Conservation (phyloP, 1,140 invertebrate genomes). For the Parasteatoda tepidariorum region DNA sequence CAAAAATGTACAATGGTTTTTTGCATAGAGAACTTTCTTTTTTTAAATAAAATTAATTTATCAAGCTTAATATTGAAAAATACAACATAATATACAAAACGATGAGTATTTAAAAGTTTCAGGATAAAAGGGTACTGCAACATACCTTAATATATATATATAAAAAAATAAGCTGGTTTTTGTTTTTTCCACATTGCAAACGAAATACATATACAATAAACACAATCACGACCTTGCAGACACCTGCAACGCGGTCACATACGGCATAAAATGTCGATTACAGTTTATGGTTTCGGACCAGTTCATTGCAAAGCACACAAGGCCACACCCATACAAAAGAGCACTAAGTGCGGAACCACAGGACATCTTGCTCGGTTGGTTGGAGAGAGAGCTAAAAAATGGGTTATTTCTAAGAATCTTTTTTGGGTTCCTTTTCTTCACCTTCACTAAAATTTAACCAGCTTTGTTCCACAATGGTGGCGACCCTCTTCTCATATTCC, state of each 20-base stretch:
- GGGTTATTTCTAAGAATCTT: conserved; percentile 61
- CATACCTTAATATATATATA: conserved; percentile 58
- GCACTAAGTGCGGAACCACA: conserved; percentile 54
- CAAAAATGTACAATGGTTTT: conserved; percentile 45
- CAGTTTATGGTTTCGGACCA: conserved; percentile 21
- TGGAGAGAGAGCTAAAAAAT: conserved; percentile 44
- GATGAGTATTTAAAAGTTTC: conserved; percentile 52
- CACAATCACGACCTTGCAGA: conserved; percentile 55
- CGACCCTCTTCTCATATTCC: conserved; percentile 96
- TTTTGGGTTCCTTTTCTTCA: conserved; percentile 64
- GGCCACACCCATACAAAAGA: conserved; percentile 57
- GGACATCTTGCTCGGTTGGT: conserved; percentile 34
- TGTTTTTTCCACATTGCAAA: conserved; percentile 53
- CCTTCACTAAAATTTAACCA: conserved; percentile 82
- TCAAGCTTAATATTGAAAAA: conserved; percentile 21
- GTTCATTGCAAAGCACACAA: conserved; percentile 59
- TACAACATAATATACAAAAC: conserved; percentile 57
- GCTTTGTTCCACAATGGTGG: conserved; percentile 95
- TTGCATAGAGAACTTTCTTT: conserved; percentile 6
- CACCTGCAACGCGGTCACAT: conserved; percentile 56
- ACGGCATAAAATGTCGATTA: conserved; percentile 51
- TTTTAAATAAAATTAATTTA: conserved; percentile 50
- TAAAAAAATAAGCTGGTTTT: conserved; percentile 37
- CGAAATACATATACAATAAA: conserved; percentile 59
- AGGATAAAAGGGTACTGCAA: conserved; percentile 47